Conservation (phyloP, 2,113 vertebrate genomes). For the Colossoma macropomum region DNA sequence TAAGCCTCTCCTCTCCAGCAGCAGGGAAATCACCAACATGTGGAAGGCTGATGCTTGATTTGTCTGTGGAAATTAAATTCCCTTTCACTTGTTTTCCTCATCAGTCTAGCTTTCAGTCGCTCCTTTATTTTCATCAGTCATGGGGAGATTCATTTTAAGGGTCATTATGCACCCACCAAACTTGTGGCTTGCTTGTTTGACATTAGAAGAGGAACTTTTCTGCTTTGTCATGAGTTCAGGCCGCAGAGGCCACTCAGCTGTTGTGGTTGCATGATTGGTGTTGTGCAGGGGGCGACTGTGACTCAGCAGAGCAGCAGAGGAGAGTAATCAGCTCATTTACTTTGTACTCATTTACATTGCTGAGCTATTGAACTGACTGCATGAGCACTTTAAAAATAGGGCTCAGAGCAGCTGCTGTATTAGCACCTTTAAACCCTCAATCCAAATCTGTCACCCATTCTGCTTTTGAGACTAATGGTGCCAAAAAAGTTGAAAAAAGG, state of each 20-base stretch:
- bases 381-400: background rate
- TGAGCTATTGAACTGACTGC: conserved; percentile 1
- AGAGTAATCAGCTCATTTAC: background rate
- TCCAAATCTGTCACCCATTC: no score
- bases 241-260: background rate
- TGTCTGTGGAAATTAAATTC: conserved; percentile 1
- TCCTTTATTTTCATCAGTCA: background rate
- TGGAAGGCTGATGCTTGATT: background rate
- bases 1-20: background rate
- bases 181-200: background rate
- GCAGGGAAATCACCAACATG: background rate
- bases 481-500: no score
- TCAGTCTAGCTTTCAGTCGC: conserved; percentile 2
- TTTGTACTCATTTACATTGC: background rate
- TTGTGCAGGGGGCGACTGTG: background rate
- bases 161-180: background rate
- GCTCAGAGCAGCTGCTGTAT: background rate
- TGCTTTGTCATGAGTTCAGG: background rate
- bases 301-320: background rate
- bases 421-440: no score
- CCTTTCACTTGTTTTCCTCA: conserved; percentile 3
- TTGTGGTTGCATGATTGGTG: background rate
- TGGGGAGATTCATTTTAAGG: background rate
- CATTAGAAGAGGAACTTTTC: background rate
- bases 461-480: no score